Conservation (phyloP, 2,888 invertebrate genomes). For the Silvanus unidentatus region DNA sequence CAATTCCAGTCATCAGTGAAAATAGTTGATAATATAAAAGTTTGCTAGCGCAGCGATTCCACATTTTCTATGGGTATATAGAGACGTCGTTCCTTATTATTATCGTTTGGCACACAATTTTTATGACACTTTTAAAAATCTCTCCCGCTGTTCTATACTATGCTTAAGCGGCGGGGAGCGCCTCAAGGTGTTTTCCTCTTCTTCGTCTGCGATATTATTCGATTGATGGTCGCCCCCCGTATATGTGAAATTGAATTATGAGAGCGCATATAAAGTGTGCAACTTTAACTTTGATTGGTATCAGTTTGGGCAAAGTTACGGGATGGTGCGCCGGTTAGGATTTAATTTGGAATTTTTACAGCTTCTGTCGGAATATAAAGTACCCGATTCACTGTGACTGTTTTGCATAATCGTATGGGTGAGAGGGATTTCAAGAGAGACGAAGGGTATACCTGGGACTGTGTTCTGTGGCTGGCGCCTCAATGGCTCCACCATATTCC, state of each 20-base stretch:
- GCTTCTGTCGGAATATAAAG: constrained; percentile 40
- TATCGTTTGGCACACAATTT: neutral
- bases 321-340: no score
- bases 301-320: constrained; percentile 1
- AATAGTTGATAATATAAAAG: no score
- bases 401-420: constrained; percentile 3
- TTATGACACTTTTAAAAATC: neutral
- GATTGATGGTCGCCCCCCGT: neutral
- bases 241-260: neutral
- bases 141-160: neutral
- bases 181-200: neutral
- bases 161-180: neutral
- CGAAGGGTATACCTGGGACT: no score
- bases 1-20: no score
- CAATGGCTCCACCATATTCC: no score
- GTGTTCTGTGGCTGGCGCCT: no score
- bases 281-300: constrained; percentile 1
- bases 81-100: constrained; percentile 2
- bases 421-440: neutral
- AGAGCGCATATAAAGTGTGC: neutral
- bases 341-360: constrained; percentile 28
- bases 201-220: no score
- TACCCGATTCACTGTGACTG: constrained; percentile 16
- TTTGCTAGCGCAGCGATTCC: no score
- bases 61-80: no score